A percentile compares a stretch with the other conserved stretches of the same genome.
phyloP scores from a whole-genome alignment of 2,888 invertebrate genomes.

The Hirtodrosophila alboralis region DNA sequence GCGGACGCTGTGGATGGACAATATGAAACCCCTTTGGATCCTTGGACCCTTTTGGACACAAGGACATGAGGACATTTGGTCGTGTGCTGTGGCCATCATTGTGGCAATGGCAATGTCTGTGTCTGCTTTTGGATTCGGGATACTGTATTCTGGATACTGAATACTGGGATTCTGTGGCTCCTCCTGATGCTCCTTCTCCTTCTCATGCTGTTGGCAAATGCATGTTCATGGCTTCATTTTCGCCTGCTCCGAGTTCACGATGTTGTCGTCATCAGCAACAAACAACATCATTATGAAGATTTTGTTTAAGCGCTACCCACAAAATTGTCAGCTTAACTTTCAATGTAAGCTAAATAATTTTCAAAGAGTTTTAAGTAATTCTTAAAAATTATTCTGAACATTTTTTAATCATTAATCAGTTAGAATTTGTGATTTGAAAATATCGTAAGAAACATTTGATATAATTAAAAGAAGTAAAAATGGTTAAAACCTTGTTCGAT shows the following conservation, averaged over 20 bases:
- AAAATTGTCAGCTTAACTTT: slow-evolving; percentile 51
- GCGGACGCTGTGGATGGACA: slow-evolving; percentile 10
- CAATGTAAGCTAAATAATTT: not conserved
- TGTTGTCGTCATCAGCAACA: slow-evolving; percentile 34
- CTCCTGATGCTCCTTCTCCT: too few relatives aligned
- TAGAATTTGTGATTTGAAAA: too few relatives aligned
- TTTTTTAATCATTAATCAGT: too few relatives aligned
- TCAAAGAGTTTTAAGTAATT: not conserved
- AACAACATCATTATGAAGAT: slow-evolving; percentile 24
- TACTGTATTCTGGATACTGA: not conserved
- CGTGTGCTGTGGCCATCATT: slow-evolving; percentile 67
- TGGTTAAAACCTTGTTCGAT: too few relatives aligned
- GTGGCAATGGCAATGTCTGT: slow-evolving; percentile 46
- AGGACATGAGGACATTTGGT: slow-evolving; percentile 52
- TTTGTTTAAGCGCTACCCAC: slow-evolving; percentile 34
- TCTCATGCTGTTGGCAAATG: slow-evolving; percentile 16
- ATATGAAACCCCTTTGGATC: too few relatives aligned
- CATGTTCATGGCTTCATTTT: slow-evolving; percentile 75
- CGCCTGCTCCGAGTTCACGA: slow-evolving; percentile 35
- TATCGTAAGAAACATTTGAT: too few relatives aligned
- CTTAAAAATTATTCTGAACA: too few relatives aligned
- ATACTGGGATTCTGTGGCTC: too few relatives aligned
- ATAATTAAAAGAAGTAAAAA: too few relatives aligned
- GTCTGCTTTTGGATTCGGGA: not conserved
- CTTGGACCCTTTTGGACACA: slow-evolving; percentile 7